A percentile compares a stretch with the other conserved stretches of the same genome.
Evolutionary conservation across 2,797 vertebrate species (phyloP).

Genomic region (Garrulus glandarius): DNA sequence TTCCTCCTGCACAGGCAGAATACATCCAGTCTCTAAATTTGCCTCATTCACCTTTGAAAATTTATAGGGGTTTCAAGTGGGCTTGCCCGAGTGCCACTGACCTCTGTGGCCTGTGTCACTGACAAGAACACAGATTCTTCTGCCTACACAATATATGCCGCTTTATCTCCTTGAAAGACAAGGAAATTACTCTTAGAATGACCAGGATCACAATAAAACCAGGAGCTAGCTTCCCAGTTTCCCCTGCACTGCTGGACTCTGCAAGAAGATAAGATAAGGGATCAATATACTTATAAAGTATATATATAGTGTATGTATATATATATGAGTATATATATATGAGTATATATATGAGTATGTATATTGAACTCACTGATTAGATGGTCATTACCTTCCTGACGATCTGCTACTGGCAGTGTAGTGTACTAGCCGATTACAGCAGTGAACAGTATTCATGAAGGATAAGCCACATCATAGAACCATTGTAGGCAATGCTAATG

Average conservation of each 20-base stretch:
- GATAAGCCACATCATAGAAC: background rate
- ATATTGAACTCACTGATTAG: constrained; percentile 6
- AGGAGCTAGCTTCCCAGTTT: constrained; percentile 32
- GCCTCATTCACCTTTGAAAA: constrained; percentile 70
- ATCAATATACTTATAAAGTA: background rate
- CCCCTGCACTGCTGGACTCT: background rate
- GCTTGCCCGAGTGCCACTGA: constrained; percentile 72
- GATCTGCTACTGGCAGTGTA: background rate
- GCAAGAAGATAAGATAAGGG: constrained; percentile 7
- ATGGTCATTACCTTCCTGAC: background rate
- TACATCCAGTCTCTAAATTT: constrained; percentile 63
- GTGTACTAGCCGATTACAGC: background rate
- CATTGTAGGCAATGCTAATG: background rate
- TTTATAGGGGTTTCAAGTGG: constrained; percentile 71
- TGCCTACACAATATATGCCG: constrained; percentile 59
- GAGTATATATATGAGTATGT: no score
- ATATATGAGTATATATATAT: no score
- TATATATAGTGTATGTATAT: no score
- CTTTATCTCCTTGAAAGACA: constrained; percentile 68
- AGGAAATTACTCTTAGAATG: constrained; percentile 73
- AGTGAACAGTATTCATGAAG: background rate
- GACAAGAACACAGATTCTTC: constrained; percentile 73
- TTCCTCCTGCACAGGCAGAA: constrained; percentile 38
- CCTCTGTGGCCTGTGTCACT: constrained; percentile 72
- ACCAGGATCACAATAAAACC: constrained; percentile 67